A percentile compares a stretch with the other conserved stretches of the same genome.
These are phyloP conservation scores for Australoheros scitulus DNA, from an alignment of 2,113 vertebrate genomes.

Conservation along the genomic window DNA sequence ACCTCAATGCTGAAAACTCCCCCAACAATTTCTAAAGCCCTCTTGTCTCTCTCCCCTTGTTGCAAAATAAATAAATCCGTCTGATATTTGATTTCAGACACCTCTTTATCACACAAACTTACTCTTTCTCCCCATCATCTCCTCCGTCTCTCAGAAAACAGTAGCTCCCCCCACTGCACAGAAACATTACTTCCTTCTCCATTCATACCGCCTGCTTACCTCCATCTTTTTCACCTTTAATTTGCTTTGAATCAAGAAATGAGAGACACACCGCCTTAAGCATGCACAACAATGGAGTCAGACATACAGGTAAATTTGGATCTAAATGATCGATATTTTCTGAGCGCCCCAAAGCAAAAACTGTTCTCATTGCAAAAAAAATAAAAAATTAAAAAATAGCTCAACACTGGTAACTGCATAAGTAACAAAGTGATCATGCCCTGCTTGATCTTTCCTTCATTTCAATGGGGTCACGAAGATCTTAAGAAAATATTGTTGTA, in stretches of 20 bases:
- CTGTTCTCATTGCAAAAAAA: neutral
- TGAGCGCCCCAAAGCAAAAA: neutral
- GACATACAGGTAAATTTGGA: neutral
- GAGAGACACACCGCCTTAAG: neutral
- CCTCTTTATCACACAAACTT: conserved; percentile 72
- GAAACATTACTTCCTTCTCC: neutral
- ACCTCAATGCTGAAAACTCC: conserved; percentile 67
- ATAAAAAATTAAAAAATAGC: neutral
- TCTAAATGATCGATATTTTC: neutral
- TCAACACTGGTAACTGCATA: neutral
- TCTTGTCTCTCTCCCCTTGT: conserved; percentile 39
- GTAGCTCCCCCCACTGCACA: conserved; percentile 6
- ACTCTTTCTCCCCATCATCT: conserved; percentile 34
- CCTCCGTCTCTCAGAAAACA: conserved; percentile 39
- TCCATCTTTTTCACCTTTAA: neutral
- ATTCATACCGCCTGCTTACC: neutral
- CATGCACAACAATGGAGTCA: neutral
- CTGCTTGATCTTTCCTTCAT: too few relatives aligned
- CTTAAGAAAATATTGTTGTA: neutral
- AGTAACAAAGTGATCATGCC: too few relatives aligned
- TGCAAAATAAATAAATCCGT: conserved; percentile 82
- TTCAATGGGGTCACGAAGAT: neutral
- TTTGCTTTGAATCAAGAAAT: neutral
- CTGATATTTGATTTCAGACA: conserved; percentile 77
- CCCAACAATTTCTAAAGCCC: conserved; percentile 61